Evolutionary conservation across 2,888 invertebrate species (phyloP).

Genomic region (Gonocerus acuteangulatus): DNA sequence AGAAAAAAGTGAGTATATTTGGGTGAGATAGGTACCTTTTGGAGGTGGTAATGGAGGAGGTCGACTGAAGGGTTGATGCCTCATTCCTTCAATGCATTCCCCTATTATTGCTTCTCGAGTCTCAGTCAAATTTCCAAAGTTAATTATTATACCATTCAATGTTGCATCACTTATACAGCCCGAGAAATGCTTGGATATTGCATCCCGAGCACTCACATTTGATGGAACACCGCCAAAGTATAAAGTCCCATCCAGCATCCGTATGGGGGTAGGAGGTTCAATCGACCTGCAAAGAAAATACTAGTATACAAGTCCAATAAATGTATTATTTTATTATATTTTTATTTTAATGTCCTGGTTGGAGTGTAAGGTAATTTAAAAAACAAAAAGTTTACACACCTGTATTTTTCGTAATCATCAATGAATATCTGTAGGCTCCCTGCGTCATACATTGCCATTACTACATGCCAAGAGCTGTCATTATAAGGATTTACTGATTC

Average conservation of each 20-base stretch:
- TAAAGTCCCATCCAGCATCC: slow-evolving; percentile 60
- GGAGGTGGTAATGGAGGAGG: slow-evolving; percentile 44
- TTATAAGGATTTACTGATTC: slow-evolving; percentile 57
- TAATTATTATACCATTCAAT: slow-evolving; percentile 70
- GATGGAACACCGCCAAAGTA: slow-evolving; percentile 79
- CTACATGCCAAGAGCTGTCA: slow-evolving; percentile 91
- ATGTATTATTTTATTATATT: neutral
- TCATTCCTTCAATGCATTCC: slow-evolving; percentile 46
- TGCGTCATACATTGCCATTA: slow-evolving; percentile 70
- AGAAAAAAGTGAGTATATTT: no score
- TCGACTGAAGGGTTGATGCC: slow-evolving; percentile 36
- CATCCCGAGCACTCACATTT: slow-evolving; percentile 40
- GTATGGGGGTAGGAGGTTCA: slow-evolving; percentile 52
- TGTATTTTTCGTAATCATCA: slow-evolving; percentile 72
- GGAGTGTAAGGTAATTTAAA: neutral
- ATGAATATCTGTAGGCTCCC: slow-evolving; percentile 60
- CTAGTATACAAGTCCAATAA: neutral
- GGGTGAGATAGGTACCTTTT: slow-evolving; percentile 40
- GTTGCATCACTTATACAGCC: slow-evolving; percentile 93
- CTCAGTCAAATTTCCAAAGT: slow-evolving; percentile 64
- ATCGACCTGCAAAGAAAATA: slow-evolving; percentile 44
- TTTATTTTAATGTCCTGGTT: neutral
- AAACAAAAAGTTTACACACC: slow-evolving; percentile 44
- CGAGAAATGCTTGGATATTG: slow-evolving; percentile 58
- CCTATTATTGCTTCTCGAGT: slow-evolving; percentile 54